A percentile compares a stretch with the other conserved stretches of the same genome.
Conservation (phyloP, 2,797 vertebrate species). For the Rhadinocentrus ornatus region DNA sequence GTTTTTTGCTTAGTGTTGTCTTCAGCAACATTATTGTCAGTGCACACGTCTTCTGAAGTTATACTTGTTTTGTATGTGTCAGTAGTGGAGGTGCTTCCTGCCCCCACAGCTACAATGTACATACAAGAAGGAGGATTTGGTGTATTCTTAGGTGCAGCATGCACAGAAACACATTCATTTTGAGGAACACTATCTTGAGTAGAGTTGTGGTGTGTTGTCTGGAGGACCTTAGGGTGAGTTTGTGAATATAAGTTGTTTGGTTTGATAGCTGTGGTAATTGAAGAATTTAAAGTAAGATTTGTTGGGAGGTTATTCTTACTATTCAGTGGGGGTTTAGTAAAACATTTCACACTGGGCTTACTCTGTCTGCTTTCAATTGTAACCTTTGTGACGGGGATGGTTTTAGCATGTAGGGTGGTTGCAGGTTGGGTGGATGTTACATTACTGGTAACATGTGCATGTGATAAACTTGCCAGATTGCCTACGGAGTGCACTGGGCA, state of each 20-base stretch:
- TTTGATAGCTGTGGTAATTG: conserved; percentile 66
- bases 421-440: conserved; percentile 26
- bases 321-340: not conserved
- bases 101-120: conserved; percentile 13
- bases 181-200: conserved; percentile 33
- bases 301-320: conserved; percentile 28
- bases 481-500: conserved; percentile 68
- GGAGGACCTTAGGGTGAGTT: conserved; percentile 34
- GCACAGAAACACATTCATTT: conserved; percentile 53
- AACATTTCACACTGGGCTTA: not conserved
- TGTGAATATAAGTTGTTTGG: conserved; percentile 55
- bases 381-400: conserved; percentile 65
- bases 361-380: conserved; percentile 62
- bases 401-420: conserved; percentile 52
- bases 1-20: conserved; percentile 8
- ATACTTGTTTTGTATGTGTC: conserved; percentile 12
- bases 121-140: conserved; percentile 12
- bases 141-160: conserved; percentile 40
- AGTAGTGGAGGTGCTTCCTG: conserved; percentile 6
- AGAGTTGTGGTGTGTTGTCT: conserved; percentile 21
- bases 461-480: conserved; percentile 37
- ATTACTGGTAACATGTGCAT: conserved; percentile 18
- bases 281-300: conserved; percentile 57
- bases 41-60: not conserved
- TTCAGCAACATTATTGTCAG: conserved; percentile 17